These are phyloP conservation scores for Timema cristinae DNA, from an alignment of 2,888 invertebrate species.

Conservation along the genomic window DNA sequence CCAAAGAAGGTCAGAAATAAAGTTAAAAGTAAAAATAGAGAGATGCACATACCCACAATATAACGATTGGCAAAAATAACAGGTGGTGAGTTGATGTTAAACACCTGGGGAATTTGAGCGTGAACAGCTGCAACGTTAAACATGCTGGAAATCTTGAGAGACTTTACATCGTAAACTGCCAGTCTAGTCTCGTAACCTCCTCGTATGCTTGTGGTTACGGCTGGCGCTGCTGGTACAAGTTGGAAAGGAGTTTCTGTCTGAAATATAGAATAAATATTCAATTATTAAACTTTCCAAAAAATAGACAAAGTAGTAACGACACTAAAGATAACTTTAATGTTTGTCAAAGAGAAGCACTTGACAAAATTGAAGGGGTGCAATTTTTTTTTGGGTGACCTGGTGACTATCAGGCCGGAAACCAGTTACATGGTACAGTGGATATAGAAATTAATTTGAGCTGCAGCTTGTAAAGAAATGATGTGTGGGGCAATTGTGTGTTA, in stretches of 20 bases:
- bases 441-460: no score
- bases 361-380: background rate
- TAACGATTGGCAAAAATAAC: constrained; percentile 73
- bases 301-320: background rate
- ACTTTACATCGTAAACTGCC: constrained; percentile 67
- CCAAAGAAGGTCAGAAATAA: no score
- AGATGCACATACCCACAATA: constrained; percentile 51
- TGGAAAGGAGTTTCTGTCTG: constrained; percentile 56
- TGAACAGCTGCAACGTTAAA: constrained; percentile 61
- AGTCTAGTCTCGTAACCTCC: constrained; percentile 64
- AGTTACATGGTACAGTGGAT: no score
- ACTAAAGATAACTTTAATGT: background rate
- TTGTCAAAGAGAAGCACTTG: background rate
- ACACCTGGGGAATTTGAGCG: constrained; percentile 45
- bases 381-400: no score
- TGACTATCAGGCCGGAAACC: no score
- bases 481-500: no score
- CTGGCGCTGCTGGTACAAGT: constrained; percentile 59
- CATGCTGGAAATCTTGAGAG: constrained; percentile 43
- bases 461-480: no score
- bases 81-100: constrained; percentile 59
- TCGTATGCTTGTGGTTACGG: constrained; percentile 55
- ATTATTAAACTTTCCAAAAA: background rate
- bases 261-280: constrained; percentile 12
- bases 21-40: no score